Base-by-base conservation (phyloP, 1,140 invertebrate genomes). In the Holcopasites calliopsidis region DNA sequence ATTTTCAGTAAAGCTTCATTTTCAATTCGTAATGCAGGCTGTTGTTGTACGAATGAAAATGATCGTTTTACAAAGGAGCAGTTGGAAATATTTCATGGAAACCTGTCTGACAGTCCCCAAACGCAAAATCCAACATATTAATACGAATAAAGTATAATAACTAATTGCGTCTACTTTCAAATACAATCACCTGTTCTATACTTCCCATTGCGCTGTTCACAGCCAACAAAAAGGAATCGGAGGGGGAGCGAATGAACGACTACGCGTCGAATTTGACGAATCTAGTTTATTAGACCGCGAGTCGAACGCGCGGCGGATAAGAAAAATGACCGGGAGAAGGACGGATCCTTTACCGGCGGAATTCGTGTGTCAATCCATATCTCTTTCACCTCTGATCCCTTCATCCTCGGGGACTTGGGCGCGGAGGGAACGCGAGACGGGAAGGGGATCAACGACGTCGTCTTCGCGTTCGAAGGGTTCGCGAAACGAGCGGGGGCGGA, bases 311-410 rank as follows among this genome's bases (percentile, higher is more conserved):
- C 52, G 49, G 55, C 33, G 82, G 77, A 49, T 72, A 61, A 82
- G 80, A 83, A 76, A 82, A 82, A 83, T 82, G 80, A 82, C 71
- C 76, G 58, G n/a, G 28, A 73, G 64, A 52, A 77, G 52, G 75
- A 47, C 38, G 77, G 71, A 80, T 84, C 70, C 61, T 80, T 84
- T 77, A 83, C 73, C 77, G 52, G 62, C 42, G 69, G 64, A 83
- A 77, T 82, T 76, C 79, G 70, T 50, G 61, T 77, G 83, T 85
- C 83, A 84, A 85, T 85, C 83, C 71, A 85, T 78, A 84, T 84
- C 70, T 64, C 76, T 77, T 74, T 69, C 64, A 77, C 35, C 55
- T 79, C 70, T 61, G 83, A 85, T 81, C 78, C 71, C 82, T 84
- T 84, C 79, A 77, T 84, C 82, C 78, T 83, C 62, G 58, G 82